phyloP scores from a whole-genome alignment of 2,888 invertebrate species.

The Chrysotoxum bicinctum region DNA sequence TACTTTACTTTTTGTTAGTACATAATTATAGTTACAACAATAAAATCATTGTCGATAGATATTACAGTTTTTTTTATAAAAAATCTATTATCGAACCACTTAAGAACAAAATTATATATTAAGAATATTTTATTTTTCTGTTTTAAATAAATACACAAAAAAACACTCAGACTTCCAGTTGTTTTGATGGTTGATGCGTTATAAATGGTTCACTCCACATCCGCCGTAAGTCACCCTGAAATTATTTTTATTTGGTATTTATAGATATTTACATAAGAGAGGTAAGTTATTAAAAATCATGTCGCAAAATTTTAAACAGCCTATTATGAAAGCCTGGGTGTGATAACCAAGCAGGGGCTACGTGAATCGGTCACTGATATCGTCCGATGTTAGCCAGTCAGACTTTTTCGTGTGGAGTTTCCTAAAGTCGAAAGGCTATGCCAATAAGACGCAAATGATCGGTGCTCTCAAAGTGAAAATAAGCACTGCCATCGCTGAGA shows the following conservation, averaged over 20 bases:
- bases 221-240: slow-evolving; percentile 95
- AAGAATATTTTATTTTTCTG: slow-evolving; percentile 30
- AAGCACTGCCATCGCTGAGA: too few species aligned
- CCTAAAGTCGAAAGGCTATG: too few species aligned
- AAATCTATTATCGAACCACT: slow-evolving; percentile 70
- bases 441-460: too few species aligned
- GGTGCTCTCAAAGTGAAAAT: too few species aligned
- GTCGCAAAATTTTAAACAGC: too few species aligned
- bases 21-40: slow-evolving; percentile 65
- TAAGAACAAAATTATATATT: slow-evolving; percentile 63
- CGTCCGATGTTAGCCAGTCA: too few species aligned
- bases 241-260: slow-evolving; percentile 66
- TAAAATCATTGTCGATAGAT: slow-evolving; percentile 62
- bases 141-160: slow-evolving; percentile 45
- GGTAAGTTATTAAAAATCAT: too few species aligned
- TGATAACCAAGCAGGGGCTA: too few species aligned
- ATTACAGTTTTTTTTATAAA: slow-evolving; percentile 56
- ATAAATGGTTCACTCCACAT: slow-evolving; percentile 99
- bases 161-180: slow-evolving; percentile 88
- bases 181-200: slow-evolving; percentile 90
- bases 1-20: slow-evolving; percentile 60
- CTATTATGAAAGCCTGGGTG: too few species aligned
- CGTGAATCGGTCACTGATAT: too few species aligned
- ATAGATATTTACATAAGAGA: not conserved
- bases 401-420: too few species aligned